Conservation (phyloP, 2,888 invertebrate species). For the Euzophera pinguis region DNA sequence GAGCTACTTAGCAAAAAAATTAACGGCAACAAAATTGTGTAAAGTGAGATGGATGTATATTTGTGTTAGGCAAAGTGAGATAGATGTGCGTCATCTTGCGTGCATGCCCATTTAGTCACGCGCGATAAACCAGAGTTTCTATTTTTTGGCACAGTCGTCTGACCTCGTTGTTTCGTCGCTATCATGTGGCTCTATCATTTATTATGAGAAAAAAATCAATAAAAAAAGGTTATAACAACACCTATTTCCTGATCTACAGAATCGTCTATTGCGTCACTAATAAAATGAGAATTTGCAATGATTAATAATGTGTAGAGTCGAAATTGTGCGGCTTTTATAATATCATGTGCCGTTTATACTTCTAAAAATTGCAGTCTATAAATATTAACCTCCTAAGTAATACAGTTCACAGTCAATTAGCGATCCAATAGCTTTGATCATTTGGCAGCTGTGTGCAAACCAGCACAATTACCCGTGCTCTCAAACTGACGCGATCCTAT, state of each 20-base stretch:
- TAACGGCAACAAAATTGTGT: conserved; percentile 59
- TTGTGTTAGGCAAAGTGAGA: conserved; percentile 48
- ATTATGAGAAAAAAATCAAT: conserved; percentile 42
- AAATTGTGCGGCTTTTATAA: not conserved
- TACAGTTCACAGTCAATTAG: conserved; percentile 66
- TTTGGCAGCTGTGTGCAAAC: conserved; percentile 54
- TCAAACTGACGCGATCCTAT: conserved; percentile 28
- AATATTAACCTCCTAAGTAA: conserved; percentile 64
- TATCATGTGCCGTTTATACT: conserved; percentile 37
- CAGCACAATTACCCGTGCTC: conserved; percentile 55
- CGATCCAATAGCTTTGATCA: conserved; percentile 61
- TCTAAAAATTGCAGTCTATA: conserved; percentile 51
- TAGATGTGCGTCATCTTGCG: conserved; percentile 64
- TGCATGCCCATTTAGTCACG: conserved; percentile 72
- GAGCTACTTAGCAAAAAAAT: conserved; percentile 48
- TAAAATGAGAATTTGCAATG: not conserved
- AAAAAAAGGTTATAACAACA: not conserved
- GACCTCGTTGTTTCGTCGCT: conserved; percentile 78
- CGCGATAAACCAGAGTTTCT: conserved; percentile 71
- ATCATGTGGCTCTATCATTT: conserved; percentile 67
- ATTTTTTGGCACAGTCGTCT: conserved; percentile 73
- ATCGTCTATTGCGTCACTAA: not conserved
- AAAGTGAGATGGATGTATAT: conserved; percentile 40
- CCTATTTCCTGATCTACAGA: too few species aligned
- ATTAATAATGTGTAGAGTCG: too few species aligned